Base-by-base conservation (phyloP, 1,140 invertebrate genomes). In the Octopus bimaculoides region DNA sequence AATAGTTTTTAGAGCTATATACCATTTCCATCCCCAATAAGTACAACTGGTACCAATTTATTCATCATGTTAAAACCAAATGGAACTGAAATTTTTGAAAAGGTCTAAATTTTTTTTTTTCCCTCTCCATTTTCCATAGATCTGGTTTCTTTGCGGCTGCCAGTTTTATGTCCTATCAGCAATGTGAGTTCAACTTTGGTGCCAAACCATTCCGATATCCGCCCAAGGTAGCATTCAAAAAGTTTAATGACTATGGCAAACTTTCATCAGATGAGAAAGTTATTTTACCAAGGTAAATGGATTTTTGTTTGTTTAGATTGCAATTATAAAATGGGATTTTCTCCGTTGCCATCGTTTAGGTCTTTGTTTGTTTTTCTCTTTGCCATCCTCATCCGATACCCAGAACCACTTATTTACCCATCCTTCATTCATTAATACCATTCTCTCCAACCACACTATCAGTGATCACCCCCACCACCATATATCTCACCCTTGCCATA, bases 121-220 rank as follows among this genome's bases (percentile, higher is more conserved):
- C 4, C 5, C 20, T 10, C 17, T 77, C 53, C 81, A 66, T 77
- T 61, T 76, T 83, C 91, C 92, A 71, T 86, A 96, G 95, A 83
- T 92, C 92, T 84, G 96, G 95, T 78, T 97, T 96, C 90, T 97
- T 96, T 91, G 96, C 96, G 74, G 96, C 96, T 17, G 96, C 96
- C 4, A 97, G 95, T 91, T 97, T 97, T 87, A 97, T 98, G 96
- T 96, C 96, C 79, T 97, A 96, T 91, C 96, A 98, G 87, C 96
- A 97, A 86, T 97, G 96, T 91, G 92, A 93, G 75, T 97, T 98
- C 89, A 98, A 98, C 92, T 98, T 98, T 91, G 97, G 97, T 77
- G 92, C 93, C 77, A 92, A 93, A 83, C 93, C 94, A 5, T 98
- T 97, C 89, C 92, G 92, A 82, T 95, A 92, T 91, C 95, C 96